Base-by-base conservation (phyloP, 1,140 invertebrate species). In the Dermatophagoides farinae region DNA sequence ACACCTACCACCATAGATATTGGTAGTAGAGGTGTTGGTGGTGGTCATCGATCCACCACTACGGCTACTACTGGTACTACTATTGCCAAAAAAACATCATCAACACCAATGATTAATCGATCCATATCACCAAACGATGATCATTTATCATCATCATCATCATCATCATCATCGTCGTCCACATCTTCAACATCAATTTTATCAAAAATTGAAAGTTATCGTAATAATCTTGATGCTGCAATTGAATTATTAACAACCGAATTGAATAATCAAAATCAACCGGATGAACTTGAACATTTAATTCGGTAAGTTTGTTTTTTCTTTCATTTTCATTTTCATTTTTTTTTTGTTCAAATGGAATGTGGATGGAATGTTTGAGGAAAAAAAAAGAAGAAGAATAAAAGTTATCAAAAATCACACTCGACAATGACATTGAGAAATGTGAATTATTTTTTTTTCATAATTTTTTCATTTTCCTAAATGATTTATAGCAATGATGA, bases 261-360 rank as follows among this genome's bases (percentile, higher is more conserved):
- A 14, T 22, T 31, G 4, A 14, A 52, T 38, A 23, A 55, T 23
- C 18, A 47, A 4, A 23, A 47, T 38, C 14, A 55, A 23, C 53
- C 5, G 1, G 6, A 14, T 41, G 14, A 55, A 14, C 31, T 55
- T 12, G 16, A 55, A 23, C 14, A 44, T 38, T 44, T 55, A 18
- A 55, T 55, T 23, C 14, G 53, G 53, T 55, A n/a, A 16, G 50
- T 52, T 52, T 51, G 49, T 51, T 20, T 51, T 51, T 52, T 52
- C 1, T 47, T 47, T 20, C n/a, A 20, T 4, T 4, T 20, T 47
- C 9, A 2, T 47, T 18, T 47, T 47, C 6, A 6, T 47, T 47
- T 47, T 20, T 20, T 47, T 47, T 20, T 47, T 47, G 2, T 47
- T 9, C 9, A 23, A 4, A 31, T 31, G n/a, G n/a, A n/a, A n/a